phyloP scores from a whole-genome alignment of 2,113 vertebrate genomes.

The Dermatemys mawii region DNA sequence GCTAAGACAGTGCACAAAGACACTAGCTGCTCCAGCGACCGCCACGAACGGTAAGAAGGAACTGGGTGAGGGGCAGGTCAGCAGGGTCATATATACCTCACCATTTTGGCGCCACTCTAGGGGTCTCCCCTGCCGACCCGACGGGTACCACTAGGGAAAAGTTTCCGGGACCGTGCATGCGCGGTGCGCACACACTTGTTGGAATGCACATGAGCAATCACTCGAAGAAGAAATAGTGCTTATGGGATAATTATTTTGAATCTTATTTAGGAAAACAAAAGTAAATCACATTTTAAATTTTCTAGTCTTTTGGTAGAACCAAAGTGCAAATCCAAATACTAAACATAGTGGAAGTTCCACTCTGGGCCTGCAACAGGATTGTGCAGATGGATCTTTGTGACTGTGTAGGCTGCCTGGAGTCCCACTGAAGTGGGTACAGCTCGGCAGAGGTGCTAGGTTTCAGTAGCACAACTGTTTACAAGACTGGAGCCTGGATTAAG shows the following conservation, averaged over 20 bases:
- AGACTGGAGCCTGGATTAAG: neutral
- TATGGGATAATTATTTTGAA: constrained; percentile 65
- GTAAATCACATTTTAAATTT: constrained; percentile 7
- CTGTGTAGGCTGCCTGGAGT: neutral
- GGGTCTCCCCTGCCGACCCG: too few species aligned
- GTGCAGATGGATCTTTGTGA: neutral
- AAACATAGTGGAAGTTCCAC: neutral
- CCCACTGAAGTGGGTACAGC: neutral
- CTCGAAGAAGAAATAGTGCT: constrained; percentile 56
- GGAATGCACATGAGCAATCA: too few species aligned
- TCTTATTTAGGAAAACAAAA: constrained; percentile 69
- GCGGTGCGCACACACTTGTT: too few species aligned
- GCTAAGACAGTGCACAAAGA: too few species aligned
- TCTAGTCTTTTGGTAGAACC: neutral
- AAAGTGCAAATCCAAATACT: neutral
- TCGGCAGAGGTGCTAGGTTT: neutral
- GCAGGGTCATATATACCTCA: too few species aligned
- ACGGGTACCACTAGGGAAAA: too few species aligned
- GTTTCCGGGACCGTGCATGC: too few species aligned
- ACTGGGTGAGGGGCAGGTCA: too few species aligned
- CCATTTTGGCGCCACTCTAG: too few species aligned
- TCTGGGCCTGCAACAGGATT: neutral
- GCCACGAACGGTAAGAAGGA: too few species aligned
- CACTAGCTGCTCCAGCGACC: too few species aligned
- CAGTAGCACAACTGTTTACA: neutral